Base-by-base conservation (phyloP, 2,113 vertebrate genomes). In the Cephalopterus ornatus region DNA sequence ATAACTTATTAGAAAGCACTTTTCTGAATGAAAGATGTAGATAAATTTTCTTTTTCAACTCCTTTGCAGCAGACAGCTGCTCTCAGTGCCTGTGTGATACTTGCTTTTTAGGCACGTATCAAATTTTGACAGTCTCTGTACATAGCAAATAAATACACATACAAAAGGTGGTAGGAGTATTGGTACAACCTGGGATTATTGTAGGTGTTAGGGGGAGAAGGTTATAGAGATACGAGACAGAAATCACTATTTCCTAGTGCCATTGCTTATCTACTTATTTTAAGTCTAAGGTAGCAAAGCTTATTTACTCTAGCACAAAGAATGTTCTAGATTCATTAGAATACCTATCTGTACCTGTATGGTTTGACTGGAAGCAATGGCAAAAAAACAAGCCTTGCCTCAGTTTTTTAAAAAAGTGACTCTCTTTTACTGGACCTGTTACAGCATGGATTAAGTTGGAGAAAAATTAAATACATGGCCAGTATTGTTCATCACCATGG, bases 321-420 rank as follows among this genome's bases (percentile, higher is more conserved):
- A 58, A 75, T 6, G 2, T 49, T 12, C 37, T 21, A 49, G 74
- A 17, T 84, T 53, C 22, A 37, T 39, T 20, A 53, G 30, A 49
- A n/a, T 8, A 22, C 20, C n/a, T 73, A 5, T 15, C 23, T 66
- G 44, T 44, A 44, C 13, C 24, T 0, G 0, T 39, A 42, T 39
- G 8, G 42, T 30, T 85, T 78, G 13, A 67, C 1, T 61, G n/a
- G 49, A 93, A 91, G 53, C 32, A 92, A 66, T 9, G 9, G 12
- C 50, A 74, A 41, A 66, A 72, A 92, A 14, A 12, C 12, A 85
- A 71, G 12, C 23, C 27, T 67, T 68, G 23, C 33, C 23, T 67
- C 67, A 21, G 10, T 52, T 78, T 83, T n/a, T n/a, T n/a, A n/a
- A n/a, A n/a, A 46, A 81, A 71, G 20, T 78, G 35, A 14, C 35